These are phyloP conservation scores for Aphis craccivora DNA, from an alignment of 1,140 invertebrate species.

Conservation along the genomic window DNA sequence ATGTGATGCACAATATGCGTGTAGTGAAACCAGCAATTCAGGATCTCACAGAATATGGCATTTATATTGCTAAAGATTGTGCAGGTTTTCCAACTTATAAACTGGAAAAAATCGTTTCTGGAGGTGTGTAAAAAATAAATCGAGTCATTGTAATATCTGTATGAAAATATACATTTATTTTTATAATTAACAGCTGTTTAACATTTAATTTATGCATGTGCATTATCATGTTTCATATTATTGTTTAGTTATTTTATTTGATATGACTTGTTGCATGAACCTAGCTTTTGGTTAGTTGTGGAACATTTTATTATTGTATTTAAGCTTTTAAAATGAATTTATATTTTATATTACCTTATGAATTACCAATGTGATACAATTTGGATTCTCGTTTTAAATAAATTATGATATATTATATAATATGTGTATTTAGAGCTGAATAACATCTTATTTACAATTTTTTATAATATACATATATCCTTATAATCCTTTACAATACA, in stretches of 20 bases:
- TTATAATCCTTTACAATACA: not conserved
- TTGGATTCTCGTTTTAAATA: not conserved
- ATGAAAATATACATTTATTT: constrained; percentile 3
- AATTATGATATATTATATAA: constrained; percentile 16
- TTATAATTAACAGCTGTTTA: constrained; percentile 41
- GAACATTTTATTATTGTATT: constrained; percentile 10
- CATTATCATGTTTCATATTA: not conserved
- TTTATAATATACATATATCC: constrained; percentile 3
- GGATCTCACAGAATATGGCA: constrained; percentile 73
- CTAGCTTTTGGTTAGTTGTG: constrained; percentile 22
- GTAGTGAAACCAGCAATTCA: constrained; percentile 77
- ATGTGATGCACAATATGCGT: constrained; percentile 79
- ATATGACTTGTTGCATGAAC: constrained; percentile 6
- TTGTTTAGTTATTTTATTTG: constrained; percentile 29
- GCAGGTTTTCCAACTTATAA: constrained; percentile 75
- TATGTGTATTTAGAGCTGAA: not conserved
- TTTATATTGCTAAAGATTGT: constrained; percentile 77
- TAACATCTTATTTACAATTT: not conserved
- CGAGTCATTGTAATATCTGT: not conserved
- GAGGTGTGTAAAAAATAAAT: constrained; percentile 64
- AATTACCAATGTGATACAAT: constrained; percentile 30
- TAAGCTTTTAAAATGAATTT: constrained; percentile 20
- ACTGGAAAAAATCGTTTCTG: constrained; percentile 72
- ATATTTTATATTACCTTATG: not conserved
- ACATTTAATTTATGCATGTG: constrained; percentile 27